Evolutionary conservation across 2,888 invertebrate species (phyloP), one percentile per base, ranked within the genome.

Genomic region (Tenthredo scrophulariae): DNA sequence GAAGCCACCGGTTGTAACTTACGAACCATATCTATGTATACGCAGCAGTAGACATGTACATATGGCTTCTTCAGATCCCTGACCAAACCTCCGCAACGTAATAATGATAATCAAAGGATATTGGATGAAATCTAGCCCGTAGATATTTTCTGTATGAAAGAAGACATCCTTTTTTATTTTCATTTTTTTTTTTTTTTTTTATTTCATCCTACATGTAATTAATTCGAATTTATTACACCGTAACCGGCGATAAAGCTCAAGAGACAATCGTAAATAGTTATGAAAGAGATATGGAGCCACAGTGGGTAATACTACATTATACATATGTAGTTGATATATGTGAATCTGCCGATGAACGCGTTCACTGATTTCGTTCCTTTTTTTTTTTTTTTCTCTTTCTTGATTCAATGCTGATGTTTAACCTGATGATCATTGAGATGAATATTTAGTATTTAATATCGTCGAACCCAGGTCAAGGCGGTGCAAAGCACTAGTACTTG

Each of bases 1-100:
- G 83, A 46, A 67, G 83, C 67, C 67, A 83, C 65, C 67, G 83
- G 83, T 83, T 83, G 50, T 67, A 83, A 70, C 83, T 83, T 37
- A 83, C 33, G 74, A 26, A 74, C 33, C 67, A 15, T 33, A 67
- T 15, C 5, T 33, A 67, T 15, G 29, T 67, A 37, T 72, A 22
- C n/a, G 22, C n/a, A 40, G 72, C 37, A 7, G n/a, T n/a, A 37
- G 22, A 62, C 40, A 37, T 80, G 22, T 33, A 58, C 50, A 54
- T 29, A 50, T 50, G 33, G 54, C 77, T 54, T 33, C 54, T 26
- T 77, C 40, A 50, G 46, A 26, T 77, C 15, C 26, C 33, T 18
- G 77, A 54, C 77, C 22, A 54, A 77, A n/a, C 75, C 40, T 54
- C 54, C 10, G 43, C 40, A 26, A 62, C 13, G 13, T 62, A 26